phyloP scores from a whole-genome alignment of 2,888 invertebrate genomes.

The Chelonus formosanus region DNA sequence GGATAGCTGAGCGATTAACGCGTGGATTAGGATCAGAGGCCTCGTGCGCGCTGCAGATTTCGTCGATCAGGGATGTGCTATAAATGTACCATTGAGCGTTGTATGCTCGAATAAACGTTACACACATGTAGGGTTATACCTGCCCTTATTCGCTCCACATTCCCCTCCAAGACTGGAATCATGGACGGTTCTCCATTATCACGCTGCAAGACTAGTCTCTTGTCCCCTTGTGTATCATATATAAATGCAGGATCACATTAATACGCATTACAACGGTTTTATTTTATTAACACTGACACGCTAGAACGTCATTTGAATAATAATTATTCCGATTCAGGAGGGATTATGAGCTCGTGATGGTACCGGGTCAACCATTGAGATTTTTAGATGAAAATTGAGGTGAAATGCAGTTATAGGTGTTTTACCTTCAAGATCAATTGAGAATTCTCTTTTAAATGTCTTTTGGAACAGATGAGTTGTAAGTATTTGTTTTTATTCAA shows the following conservation, averaged over 20 bases:
- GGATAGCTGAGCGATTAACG: conserved; percentile 60
- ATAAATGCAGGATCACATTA: conserved; percentile 36
- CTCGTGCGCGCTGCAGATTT: conserved; percentile 46
- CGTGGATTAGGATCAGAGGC: conserved; percentile 62
- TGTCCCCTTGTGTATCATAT: conserved; percentile 17
- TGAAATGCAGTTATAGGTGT: too few relatives aligned
- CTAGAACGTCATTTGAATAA: conserved; percentile 56
- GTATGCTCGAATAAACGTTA: conserved; percentile 28
- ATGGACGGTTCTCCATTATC: conserved; percentile 20
- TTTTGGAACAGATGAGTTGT: too few relatives aligned
- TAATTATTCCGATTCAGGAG: conserved; percentile 61
- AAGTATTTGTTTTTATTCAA: too few relatives aligned
- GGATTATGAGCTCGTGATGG: too few relatives aligned
- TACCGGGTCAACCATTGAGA: too few relatives aligned
- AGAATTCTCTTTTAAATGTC: too few relatives aligned
- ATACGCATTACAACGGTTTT: conserved; percentile 61
- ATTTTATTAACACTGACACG: conserved; percentile 56
- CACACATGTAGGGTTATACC: conserved; percentile 29
- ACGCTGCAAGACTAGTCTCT: conserved; percentile 9
- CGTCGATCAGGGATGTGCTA: conserved; percentile 31
- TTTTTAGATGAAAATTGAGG: too few relatives aligned
- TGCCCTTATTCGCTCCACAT: conserved; percentile 9
- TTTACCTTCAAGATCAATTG: too few relatives aligned
- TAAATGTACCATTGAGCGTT: conserved; percentile 15
- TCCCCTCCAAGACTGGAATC: conserved; percentile 4